A percentile compares a stretch with the other conserved stretches of the same genome.
phyloP scores from a whole-genome alignment of 2,797 vertebrate species.

The Enteromius treurensis region DNA sequence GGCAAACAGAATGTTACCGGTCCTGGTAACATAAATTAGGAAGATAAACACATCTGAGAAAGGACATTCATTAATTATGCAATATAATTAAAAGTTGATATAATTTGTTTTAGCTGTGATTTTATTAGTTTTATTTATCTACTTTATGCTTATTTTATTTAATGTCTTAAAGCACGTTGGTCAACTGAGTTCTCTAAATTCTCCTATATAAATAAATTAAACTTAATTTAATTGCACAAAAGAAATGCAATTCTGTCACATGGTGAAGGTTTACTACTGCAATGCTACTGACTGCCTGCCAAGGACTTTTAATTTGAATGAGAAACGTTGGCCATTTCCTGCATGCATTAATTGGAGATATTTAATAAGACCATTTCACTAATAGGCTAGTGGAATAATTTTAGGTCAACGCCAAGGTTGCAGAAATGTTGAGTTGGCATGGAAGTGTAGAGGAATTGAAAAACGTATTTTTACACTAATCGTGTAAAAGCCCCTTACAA shows the following conservation, averaged over 20 bases:
- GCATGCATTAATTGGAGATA: neutral
- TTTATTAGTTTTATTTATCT: no score
- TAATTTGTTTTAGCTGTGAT: no score
- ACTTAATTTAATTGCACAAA: neutral
- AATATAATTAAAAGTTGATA: neutral
- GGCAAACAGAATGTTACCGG: no score
- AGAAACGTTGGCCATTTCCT: neutral
- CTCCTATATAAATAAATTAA: no score
- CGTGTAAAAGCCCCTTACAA: neutral
- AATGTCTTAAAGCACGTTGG: no score
- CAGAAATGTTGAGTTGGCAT: neutral
- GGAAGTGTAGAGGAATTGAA: neutral
- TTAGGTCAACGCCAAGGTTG: neutral
- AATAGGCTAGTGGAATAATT: neutral
- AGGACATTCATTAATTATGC: neutral
- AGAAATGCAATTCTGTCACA: neutral
- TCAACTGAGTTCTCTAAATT: no score
- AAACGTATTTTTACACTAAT: neutral
- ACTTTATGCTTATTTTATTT: no score
- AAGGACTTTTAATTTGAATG: conserved; percentile 38
- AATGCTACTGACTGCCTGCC: neutral
- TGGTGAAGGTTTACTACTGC: no score
- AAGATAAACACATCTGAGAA: neutral
- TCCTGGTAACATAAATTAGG: no score
- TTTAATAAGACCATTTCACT: neutral